Evolutionary conservation across 2,113 vertebrate genomes (phyloP), one percentile per base, ranked within the genome.

Genomic region (Conger conger): DNA sequence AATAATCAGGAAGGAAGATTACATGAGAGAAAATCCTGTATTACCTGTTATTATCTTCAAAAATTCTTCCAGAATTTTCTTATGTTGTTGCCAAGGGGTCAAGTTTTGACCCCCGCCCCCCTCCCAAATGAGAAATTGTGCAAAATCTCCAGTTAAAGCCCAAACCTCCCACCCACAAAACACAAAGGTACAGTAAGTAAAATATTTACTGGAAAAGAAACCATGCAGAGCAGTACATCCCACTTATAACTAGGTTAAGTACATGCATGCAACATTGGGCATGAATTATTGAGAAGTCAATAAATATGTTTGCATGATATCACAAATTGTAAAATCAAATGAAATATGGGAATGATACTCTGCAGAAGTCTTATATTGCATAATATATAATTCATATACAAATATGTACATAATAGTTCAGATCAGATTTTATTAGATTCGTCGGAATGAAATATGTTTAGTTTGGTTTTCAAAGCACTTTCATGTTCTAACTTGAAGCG

Each of bases 181-280:
- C 8, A 50, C 45, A 50, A 50, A 50, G 45, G 11, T 13, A 50
- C 15, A n/a, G n/a, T n/a, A n/a, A n/a, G 11, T 50, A 13, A 50
- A 50, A 50, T 8, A 50, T 13, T 50, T 50, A 50, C 45, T 50
- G 45, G 45, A 50, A 50, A 50, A 50, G 45, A 13, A 50, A 11
- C 15, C 45, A 50, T 50, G 45, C 45, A 73, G 68, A 73, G 68
- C n/a, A 33, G 68, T 73, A 11, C 23, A 33, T 27, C 68, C 9
- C n/a, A 33, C 68, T 73, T 30, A 30, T 73, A 73, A 73, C 27
- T 73, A 73, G n/a, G 68, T 73, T 73, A 73, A 73, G 68, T 73
- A 33, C 68, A 73, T 73, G 68, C 11, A 6, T 33, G 68, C 2
- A 63, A 63, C 57, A 63, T 20, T 63, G 57, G 57, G 20, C n/a